Percentiles rank a stretch among this genome's conserved stretches.
phyloP scores from a whole-genome alignment of 2,113 vertebrate genomes.

The Pelecanus crispus region DNA sequence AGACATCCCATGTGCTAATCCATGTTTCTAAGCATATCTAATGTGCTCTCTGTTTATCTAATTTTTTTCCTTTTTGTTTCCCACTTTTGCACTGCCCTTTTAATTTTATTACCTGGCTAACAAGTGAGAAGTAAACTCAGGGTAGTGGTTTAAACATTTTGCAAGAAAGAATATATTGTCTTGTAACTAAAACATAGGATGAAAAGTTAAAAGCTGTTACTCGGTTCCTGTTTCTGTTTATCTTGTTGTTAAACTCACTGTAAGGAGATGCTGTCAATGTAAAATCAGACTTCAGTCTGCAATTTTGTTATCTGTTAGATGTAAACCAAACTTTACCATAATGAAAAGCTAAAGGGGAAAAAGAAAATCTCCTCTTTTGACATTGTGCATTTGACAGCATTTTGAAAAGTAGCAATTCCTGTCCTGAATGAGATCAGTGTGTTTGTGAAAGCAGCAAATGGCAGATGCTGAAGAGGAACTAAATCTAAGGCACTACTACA shows the following conservation, averaged over 20 bases:
- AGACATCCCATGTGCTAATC: not conserved
- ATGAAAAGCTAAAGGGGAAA: not conserved
- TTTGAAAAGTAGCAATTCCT: not conserved
- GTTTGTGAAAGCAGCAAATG: not conserved
- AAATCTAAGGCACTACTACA: not conserved
- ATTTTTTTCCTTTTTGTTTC: not conserved
- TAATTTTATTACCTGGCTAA: not conserved
- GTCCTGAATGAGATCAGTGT: not conserved
- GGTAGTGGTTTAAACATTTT: not conserved
- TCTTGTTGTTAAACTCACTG: not conserved
- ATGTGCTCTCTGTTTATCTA: not conserved
- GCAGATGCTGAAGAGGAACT: not conserved
- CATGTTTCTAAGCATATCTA: not conserved
- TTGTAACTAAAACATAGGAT: not conserved
- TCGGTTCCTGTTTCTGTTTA: not conserved
- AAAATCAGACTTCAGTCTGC: not conserved
- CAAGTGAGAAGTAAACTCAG: not conserved
- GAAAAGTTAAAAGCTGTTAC: not conserved
- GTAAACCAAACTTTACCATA: not conserved
- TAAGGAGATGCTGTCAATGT: not conserved
- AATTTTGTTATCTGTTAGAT: not conserved
- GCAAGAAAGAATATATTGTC: not conserved
- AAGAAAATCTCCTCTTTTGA: not conserved
- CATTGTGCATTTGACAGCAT: not conserved
- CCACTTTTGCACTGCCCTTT: not conserved